Evolutionary conservation across 2,888 invertebrate genomes (phyloP), one percentile per base, ranked within the genome.

Genomic region (Gandaritis pyraliata): DNA sequence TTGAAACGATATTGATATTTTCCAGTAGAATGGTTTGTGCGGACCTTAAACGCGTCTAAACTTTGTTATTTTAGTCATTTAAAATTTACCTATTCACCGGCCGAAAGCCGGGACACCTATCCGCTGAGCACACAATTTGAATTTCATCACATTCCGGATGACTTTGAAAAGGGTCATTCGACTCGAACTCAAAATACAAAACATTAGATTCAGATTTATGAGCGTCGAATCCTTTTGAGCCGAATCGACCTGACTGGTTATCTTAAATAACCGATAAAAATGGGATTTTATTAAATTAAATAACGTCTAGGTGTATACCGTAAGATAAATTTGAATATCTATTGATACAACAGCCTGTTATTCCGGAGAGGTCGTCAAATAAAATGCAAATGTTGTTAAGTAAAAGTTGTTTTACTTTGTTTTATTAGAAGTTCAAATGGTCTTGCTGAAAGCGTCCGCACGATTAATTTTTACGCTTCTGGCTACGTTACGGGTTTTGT

Each of bases 111-210:
- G 36, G 50, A 39, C 54, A 61, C 43, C 41, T 41, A 59, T 53
- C 52, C 30, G 55, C 59, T 43, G 56, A 43, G 45, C 29, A 43
- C 51, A 58, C 13, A 66, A 54, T 66, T 65, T 56, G 48, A 64
- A 65, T 64, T 66, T 72, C 66, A 70, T 70, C 63, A 70, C 70
- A 73, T 72, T 74, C 54, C 51, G 58, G 64, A 59, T 66, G 76
- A 80, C 77, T 77, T 82, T 82, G 81, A 82, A 74, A 77, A 80
- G 80, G 83, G 81, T 81, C 74, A 72, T 69, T 74, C 67, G 66
- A 66, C 64, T 70, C 65, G 64, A 64, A 68, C 67, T 76, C 69
- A 75, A 81, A 80, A 80, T 73, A 70, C 59, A 70, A 75, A 74
- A 47, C 70, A 68, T 76, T 76, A 73, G 72, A 80, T 79, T 79